Percentiles rank a stretch among this genome's conserved stretches.
These are phyloP conservation scores for Chlorops oryzae DNA, from an alignment of 1,140 invertebrate species.

Conservation along the genomic window DNA sequence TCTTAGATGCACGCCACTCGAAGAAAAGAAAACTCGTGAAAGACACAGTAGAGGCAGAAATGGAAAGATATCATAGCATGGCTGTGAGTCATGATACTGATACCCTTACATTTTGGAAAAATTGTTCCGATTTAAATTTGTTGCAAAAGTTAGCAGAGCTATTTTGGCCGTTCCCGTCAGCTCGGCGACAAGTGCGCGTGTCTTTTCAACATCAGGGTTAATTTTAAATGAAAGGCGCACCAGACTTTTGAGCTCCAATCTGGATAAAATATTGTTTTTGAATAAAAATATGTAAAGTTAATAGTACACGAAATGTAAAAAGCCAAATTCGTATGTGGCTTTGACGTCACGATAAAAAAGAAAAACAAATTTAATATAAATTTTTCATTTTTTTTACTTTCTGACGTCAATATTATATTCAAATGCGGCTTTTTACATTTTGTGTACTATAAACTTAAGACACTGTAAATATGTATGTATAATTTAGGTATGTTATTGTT, in stretches of 20 bases:
- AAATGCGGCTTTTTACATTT: too few species aligned
- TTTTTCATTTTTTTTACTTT: too few species aligned
- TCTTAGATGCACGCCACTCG: neutral
- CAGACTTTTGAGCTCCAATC: neutral
- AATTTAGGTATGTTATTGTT: too few species aligned
- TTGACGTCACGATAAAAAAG: too few species aligned
- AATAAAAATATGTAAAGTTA: neutral
- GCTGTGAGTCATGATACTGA: neutral
- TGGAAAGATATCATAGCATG: neutral
- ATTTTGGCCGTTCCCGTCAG: neutral
- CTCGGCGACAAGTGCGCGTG: neutral
- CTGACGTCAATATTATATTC: too few species aligned
- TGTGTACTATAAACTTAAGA: too few species aligned
- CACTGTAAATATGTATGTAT: too few species aligned
- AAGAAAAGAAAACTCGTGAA: neutral
- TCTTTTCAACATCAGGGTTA: neutral
- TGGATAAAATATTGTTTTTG: neutral
- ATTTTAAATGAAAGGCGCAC: too few species aligned
- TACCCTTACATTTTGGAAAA: neutral
- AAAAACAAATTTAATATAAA: too few species aligned
- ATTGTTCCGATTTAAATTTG: neutral
- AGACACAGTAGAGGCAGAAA: neutral
- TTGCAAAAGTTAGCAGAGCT: neutral
- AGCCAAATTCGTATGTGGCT: too few species aligned
- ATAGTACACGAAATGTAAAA: too few species aligned